Percentiles rank a stretch among this genome's conserved stretches.
These are phyloP conservation scores for Allolobophora icterica DNA, from an alignment of 2,888 invertebrate species.

Conservation along the genomic window DNA sequence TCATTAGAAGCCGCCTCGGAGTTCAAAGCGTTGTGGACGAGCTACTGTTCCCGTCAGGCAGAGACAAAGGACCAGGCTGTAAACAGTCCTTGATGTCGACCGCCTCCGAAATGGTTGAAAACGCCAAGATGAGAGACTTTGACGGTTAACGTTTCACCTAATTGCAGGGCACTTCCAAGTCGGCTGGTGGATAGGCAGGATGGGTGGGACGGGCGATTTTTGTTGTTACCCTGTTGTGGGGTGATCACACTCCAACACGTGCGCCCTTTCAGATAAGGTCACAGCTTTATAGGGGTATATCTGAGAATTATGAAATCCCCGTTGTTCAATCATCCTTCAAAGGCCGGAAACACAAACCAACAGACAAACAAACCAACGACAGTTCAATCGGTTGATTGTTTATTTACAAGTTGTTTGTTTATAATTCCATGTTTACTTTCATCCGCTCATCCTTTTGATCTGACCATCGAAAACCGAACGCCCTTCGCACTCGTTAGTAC, in stretches of 20 bases:
- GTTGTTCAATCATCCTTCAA: not conserved
- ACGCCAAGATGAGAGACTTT: not conserved
- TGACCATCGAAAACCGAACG: not conserved
- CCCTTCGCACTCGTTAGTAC: not conserved
- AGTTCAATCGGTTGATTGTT: not conserved
- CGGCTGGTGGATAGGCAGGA: not conserved
- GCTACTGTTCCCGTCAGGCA: not conserved
- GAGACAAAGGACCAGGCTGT: not conserved
- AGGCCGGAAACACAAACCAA: not conserved
- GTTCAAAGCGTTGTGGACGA: not conserved
- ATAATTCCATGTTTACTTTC: not conserved
- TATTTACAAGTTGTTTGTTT: not conserved
- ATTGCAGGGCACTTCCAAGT: not conserved
- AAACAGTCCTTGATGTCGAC: not conserved
- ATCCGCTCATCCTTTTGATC: not conserved
- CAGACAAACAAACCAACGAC: not conserved
- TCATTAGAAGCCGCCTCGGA: not conserved
- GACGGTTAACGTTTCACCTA: conserved; percentile 2
- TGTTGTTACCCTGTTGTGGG: not conserved
- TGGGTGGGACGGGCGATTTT: not conserved
- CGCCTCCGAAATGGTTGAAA: not conserved
- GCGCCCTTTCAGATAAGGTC: not conserved
- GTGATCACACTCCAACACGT: not conserved
- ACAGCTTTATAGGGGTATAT: not conserved
- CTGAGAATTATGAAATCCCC: not conserved